Percentiles rank a stretch among this genome's conserved stretches.
Conservation (phyloP, 2,113 vertebrate species). For the Cavia porcellus region DNA sequence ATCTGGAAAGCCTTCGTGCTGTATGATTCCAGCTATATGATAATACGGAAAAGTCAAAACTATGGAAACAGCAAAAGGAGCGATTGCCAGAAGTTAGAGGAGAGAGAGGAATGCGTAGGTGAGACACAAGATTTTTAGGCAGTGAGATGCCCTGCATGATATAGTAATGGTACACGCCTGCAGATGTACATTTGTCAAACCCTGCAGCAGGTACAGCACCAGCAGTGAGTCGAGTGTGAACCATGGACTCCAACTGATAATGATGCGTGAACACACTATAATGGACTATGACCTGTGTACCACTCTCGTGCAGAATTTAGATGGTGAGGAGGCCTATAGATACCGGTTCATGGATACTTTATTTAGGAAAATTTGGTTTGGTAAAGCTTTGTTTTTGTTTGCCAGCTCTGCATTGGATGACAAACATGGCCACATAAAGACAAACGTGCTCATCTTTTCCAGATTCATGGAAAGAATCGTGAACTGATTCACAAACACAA, state of each 20-base stretch:
- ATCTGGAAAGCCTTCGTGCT: neutral
- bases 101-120: neutral
- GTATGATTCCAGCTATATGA: neutral
- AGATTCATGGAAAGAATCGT: neutral
- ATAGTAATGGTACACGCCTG: neutral
- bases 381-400: neutral
- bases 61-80: neutral
- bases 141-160: no score
- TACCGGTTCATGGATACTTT: neutral
- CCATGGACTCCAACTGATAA: neutral
- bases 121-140: neutral
- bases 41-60: neutral
- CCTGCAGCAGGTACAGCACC: neutral
- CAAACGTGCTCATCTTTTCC: neutral
- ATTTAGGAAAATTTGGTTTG: neutral
- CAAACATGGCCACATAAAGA: neutral
- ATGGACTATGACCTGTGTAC: neutral
- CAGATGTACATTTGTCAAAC: neutral
- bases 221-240: neutral
- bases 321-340: neutral
- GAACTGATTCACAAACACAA: neutral
- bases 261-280: neutral
- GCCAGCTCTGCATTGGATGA: neutral
- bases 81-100: neutral
- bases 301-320: neutral